phyloP scores from a whole-genome alignment of 2,888 invertebrate genomes.

The Salticus scenicus region DNA sequence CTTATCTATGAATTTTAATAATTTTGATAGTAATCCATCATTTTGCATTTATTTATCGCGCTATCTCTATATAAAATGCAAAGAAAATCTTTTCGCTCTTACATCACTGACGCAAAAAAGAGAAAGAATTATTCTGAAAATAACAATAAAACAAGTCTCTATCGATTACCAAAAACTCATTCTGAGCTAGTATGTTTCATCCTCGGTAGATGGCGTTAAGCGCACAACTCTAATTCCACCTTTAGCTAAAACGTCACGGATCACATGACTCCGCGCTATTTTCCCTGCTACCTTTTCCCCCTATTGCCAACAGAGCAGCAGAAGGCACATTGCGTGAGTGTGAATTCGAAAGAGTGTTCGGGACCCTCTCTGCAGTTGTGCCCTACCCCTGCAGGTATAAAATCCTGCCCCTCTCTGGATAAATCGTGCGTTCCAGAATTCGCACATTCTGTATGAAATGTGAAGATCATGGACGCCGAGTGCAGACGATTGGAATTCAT shows the following conservation, averaged over 20 bases:
- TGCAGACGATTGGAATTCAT: not conserved
- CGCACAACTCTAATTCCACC: not conserved
- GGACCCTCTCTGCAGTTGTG: not conserved
- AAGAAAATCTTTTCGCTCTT: not conserved
- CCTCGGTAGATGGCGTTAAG: not conserved
- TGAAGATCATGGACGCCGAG: slow-evolving; percentile 26
- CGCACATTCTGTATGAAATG: not conserved
- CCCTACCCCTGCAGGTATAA: slow-evolving; percentile 8
- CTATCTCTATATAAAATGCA: not conserved
- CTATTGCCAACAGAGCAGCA: slow-evolving; percentile 47
- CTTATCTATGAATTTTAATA: not conserved
- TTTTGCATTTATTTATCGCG: not conserved
- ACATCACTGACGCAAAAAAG: not conserved
- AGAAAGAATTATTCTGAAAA: not conserved
- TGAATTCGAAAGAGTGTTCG: slow-evolving; percentile 19
- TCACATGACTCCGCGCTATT: slow-evolving; percentile 61
- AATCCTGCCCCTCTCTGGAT: not conserved
- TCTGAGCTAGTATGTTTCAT: not conserved
- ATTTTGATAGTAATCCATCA: not conserved
- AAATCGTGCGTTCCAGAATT: not conserved
- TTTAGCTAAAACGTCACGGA: slow-evolving; percentile 35
- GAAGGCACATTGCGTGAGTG: slow-evolving; percentile 39
- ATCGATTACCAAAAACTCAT: not conserved
- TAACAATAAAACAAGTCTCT: not conserved
- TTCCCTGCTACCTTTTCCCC: slow-evolving; percentile 36